Conservation (phyloP, 2,113 vertebrate genomes). For the Opisthocomus hoazin region DNA sequence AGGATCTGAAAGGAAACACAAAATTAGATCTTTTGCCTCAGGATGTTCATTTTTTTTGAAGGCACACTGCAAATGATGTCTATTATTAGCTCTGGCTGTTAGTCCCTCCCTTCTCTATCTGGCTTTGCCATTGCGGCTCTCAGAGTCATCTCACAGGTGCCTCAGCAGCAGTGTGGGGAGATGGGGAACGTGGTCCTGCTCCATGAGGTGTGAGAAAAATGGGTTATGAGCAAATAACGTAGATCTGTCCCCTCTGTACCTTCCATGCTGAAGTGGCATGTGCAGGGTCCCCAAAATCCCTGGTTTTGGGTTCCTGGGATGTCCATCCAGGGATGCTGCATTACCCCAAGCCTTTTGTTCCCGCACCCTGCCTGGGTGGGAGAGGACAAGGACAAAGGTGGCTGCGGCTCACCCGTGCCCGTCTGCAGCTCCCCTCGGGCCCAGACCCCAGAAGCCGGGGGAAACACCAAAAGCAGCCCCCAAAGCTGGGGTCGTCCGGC, state of each 20-base stretch:
- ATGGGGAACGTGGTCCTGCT: neutral
- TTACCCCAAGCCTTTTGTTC: neutral
- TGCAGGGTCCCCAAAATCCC: neutral
- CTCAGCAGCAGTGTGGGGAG: neutral
- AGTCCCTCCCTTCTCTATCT: neutral
- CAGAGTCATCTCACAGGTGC: neutral
- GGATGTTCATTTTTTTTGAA: neutral
- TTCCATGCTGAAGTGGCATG: rapidly evolving
- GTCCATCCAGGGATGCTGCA: too few relatives aligned
- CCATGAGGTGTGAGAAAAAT: neutral
- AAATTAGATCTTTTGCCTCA: neutral
- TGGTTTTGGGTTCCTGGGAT: neutral
- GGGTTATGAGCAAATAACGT: neutral
- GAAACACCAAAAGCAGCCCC: neutral
- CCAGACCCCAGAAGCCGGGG: neutral
- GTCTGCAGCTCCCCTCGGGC: neutral
- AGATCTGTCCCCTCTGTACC: neutral
- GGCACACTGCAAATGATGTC: neutral
- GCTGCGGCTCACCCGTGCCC: too few relatives aligned
- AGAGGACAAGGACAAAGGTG: neutral
- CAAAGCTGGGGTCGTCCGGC: rapidly evolving
- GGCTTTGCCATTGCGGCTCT: neutral
- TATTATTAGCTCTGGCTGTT: neutral
- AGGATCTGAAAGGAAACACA: neutral
- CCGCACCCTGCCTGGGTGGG: neutral